Conservation (phyloP, 2,113 vertebrate species). For the Hipposideros armiger region DNA sequence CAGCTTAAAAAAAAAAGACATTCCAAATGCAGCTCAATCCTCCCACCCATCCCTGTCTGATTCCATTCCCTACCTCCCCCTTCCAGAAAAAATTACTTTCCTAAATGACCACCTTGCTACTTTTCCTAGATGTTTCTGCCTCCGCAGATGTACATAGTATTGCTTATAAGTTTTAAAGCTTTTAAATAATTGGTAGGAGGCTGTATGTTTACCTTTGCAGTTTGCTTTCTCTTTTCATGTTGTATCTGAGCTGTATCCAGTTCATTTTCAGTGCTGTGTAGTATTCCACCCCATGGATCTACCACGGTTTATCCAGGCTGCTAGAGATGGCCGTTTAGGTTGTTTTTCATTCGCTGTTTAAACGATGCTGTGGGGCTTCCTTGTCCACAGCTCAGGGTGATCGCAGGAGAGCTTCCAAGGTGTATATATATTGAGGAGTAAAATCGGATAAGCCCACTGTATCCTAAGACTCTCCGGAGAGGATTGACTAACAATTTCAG, state of each 20-base stretch:
- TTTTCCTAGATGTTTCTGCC: not conserved
- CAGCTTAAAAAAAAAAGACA: not conserved
- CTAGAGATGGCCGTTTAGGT: accelerated
- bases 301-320: not conserved
- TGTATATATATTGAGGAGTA: not conserved
- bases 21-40: not conserved
- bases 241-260: not conserved
- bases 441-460: no score
- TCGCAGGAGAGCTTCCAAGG: not conserved
- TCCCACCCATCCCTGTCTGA: not conserved
- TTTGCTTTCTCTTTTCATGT: no score
- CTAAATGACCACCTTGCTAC: not conserved
- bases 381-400: not conserved
- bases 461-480: not conserved
- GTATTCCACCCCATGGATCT: accelerated
- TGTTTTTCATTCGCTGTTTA: not conserved
- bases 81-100: not conserved
- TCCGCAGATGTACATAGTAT: not conserved
- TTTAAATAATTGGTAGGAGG: not conserved
- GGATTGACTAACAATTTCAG: not conserved
- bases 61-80: not conserved
- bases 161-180: not conserved
- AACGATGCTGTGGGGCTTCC: not conserved
- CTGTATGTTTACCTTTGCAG: accelerated
- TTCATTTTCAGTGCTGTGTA: not conserved